Base-by-base conservation (phyloP, 2,113 vertebrate genomes). In the Pycnonotus jocosus region DNA sequence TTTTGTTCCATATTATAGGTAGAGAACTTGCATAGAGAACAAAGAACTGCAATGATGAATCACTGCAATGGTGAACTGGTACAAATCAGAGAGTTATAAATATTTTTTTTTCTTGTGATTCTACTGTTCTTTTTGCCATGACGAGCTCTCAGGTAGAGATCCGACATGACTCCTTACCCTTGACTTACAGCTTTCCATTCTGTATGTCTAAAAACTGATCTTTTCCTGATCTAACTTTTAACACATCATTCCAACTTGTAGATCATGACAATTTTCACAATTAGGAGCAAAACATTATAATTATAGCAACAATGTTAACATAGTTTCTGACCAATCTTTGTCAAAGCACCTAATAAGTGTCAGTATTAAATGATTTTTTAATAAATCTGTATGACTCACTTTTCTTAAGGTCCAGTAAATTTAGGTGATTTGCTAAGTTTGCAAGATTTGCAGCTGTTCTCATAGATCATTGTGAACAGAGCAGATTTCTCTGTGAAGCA, bases 11-110 rank as follows among this genome's bases (percentile, higher is more conserved):
- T 18, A 18, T 15, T 73, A 24, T 20, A 88, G 78, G 61, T 82
- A 93, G 45, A 88, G 37, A 76, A 73, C 56, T 89, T 60, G 50
- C 45, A 70, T 4, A 69, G 37, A 62, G 78, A 87, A 61, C 27
- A 90, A 89, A 81, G 62, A 88, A 61, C 62, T 90, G 62, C 66
- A 92, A 27, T 66, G 72, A 86, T 66, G 58, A 94, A 90, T 93
- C 74, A 86, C 71, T 70, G 47, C 66, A 58, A 16, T n/a, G 9
- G 50, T 85, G 78, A 95, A 83, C 38, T 27, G 24, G 42, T 61
- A 88, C 51, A 91, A 66, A 86, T 60, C 69, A 93, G 40, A 85
- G 62, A 24, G 64, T 35, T 79, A 80, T 79, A 51, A 80, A 45
- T 74, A 56, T 30, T 21, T 87, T 61, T 71, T 73, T 92, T 85